phyloP scores from a whole-genome alignment of 2,113 vertebrate genomes.

The Cephalopterus ornatus region DNA sequence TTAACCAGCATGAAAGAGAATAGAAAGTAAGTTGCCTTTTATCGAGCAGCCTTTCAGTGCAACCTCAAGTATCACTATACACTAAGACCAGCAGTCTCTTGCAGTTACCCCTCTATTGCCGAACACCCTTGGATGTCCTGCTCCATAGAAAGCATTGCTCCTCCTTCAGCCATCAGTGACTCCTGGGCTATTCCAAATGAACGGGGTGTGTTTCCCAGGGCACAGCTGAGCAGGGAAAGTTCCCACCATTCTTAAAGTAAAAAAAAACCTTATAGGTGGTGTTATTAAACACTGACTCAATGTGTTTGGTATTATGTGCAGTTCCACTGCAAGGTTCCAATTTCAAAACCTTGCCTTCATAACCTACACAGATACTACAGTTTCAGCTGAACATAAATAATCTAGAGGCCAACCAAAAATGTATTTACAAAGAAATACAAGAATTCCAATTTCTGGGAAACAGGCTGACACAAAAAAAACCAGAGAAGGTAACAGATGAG shows the following conservation, averaged over 20 bases:
- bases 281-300: conserved; percentile 8
- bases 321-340: not conserved
- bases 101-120: not conserved
- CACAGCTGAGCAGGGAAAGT: not conserved
- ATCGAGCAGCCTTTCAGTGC: not conserved
- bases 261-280: not conserved
- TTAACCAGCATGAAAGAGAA: not conserved
- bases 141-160: not conserved
- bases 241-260: conserved; percentile 7
- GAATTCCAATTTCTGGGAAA: not conserved
- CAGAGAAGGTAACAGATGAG: not conserved
- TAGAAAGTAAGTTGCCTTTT: not conserved
- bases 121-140: not conserved
- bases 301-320: not conserved
- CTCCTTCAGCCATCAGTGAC: not conserved
- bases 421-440: not conserved
- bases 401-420: not conserved
- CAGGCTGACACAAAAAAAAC: not conserved
- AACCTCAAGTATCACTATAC: not conserved
- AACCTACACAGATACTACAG: not conserved
- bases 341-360: conserved; percentile 37
- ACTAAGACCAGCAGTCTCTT: not conserved
- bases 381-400: not conserved
- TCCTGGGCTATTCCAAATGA: not conserved
- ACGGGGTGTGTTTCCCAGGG: not conserved